Evolutionary conservation across 1,140 invertebrate genomes (phyloP).

Genomic region (Drosophila bifasciata): DNA sequence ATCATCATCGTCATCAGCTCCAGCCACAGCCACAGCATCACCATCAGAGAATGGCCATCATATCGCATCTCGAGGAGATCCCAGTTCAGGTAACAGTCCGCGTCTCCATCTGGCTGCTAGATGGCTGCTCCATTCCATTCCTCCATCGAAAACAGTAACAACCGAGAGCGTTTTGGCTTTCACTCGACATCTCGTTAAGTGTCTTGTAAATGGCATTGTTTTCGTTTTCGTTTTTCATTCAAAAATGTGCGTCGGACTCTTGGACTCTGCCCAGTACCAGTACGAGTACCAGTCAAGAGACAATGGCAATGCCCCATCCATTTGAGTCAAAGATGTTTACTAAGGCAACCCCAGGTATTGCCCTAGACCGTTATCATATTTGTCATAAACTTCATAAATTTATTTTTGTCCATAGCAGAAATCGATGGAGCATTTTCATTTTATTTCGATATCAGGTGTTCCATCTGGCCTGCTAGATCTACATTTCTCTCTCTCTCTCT

Average conservation of each 20-base stretch:
- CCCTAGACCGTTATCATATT: constrained; percentile 79
- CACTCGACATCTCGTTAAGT: constrained; percentile 80
- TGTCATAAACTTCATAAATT: constrained; percentile 80
- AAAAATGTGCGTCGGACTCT: constrained; percentile 68
- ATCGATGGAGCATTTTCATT: neutral
- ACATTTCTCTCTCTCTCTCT: constrained; percentile 22
- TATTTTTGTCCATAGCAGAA: constrained; percentile 3
- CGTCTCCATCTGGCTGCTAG: constrained; percentile 47
- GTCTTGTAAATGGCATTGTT: constrained; percentile 81
- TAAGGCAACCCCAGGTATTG: constrained; percentile 51
- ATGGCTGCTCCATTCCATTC: constrained; percentile 19
- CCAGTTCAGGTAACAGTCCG: constrained; percentile 42
- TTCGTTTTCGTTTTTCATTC: constrained; percentile 81
- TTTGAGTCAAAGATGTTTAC: constrained; percentile 35
- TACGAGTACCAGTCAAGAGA: constrained; percentile 19
- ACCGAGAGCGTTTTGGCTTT: constrained; percentile 63
- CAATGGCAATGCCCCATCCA: constrained; percentile 51
- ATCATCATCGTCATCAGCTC: neutral
- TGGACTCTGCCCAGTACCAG: no score
- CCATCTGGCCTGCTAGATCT: constrained; percentile 19
- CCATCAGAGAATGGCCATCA: constrained; percentile 59
- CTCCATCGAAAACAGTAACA: constrained; percentile 56
- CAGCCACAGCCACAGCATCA: constrained; percentile 18
- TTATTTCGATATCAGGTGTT: constrained; percentile 42
- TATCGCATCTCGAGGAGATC: constrained; percentile 58